phyloP scores from a whole-genome alignment of 2,113 vertebrate species.

The Forbesichthys papilliferus region DNA sequence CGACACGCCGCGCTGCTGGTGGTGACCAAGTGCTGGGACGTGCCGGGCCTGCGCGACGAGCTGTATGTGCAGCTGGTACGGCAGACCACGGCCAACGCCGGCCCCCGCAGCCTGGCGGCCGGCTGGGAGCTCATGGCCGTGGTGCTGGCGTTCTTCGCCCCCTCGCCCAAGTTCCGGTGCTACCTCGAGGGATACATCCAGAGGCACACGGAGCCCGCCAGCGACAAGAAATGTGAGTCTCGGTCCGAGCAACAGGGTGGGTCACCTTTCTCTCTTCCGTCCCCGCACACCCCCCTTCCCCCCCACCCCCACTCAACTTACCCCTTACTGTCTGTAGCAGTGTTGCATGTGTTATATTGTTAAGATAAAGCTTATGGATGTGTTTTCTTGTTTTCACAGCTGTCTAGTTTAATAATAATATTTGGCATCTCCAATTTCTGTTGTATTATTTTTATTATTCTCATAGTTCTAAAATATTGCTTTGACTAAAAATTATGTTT shows the following conservation, averaged over 20 bases:
- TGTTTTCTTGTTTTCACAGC: not conserved
- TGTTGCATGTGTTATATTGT: constrained; percentile 12
- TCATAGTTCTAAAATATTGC: no score
- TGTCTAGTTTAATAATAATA: no score
- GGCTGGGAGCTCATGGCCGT: constrained; percentile 93
- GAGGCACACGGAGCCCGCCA: constrained; percentile 83
- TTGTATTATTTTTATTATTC: no score
- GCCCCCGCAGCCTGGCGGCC: constrained; percentile 80
- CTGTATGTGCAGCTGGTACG: constrained; percentile 88
- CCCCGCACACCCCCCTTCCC: constrained; percentile 15
- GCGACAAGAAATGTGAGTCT: constrained; percentile 87
- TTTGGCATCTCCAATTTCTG: no score
- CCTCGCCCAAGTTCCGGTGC: constrained; percentile 89
- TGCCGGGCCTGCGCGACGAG: constrained; percentile 86
- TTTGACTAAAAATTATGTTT: no score
- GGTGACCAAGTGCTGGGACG: constrained; percentile 88
- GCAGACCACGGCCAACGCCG: constrained; percentile 87
- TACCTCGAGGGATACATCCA: constrained; percentile 93
- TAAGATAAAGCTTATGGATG: not conserved
- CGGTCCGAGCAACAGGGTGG: constrained; percentile 68
- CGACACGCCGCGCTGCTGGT: constrained; percentile 82
- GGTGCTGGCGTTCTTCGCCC: constrained; percentile 88
- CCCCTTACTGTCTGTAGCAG: not conserved
- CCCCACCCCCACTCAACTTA: not conserved
- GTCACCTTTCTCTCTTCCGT: constrained; percentile 63